These are phyloP conservation scores for Raphicerus campestris DNA, from an alignment of 2,113 vertebrate genomes.

Conservation along the genomic window DNA sequence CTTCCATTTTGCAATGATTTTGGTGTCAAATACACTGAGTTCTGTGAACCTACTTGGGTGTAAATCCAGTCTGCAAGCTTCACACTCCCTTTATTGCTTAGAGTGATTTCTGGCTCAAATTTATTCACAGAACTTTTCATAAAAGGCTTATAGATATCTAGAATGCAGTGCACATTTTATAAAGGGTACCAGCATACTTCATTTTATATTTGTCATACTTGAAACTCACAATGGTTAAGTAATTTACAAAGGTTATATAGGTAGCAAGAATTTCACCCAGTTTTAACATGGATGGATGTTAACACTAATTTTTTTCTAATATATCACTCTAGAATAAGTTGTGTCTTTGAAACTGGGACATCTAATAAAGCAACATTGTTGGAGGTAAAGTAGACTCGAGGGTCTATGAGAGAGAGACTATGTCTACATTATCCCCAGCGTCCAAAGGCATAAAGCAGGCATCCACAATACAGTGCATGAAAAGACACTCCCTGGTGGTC, in stretches of 20 bases:
- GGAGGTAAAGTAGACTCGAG: neutral
- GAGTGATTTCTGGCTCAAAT: neutral
- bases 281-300: neutral
- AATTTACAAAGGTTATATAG: neutral
- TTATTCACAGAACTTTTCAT: neutral
- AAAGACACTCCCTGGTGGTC: neutral
- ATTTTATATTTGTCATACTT: neutral
- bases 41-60: neutral
- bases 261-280: neutral
- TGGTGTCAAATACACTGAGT: neutral
- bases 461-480: neutral
- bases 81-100: neutral
- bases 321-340: neutral
- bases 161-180: neutral
- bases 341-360: neutral
- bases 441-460: neutral
- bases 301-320: neutral
- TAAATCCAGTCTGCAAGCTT: neutral
- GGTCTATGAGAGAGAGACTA: neutral
- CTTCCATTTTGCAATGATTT: neutral
- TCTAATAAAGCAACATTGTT: neutral
- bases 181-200: neutral
- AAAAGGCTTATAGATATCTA: neutral
- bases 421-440: neutral
- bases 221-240: neutral